Evolutionary conservation across 2,113 vertebrate genomes (phyloP).

Genomic region (Pangasianodon hypophthalmus): DNA sequence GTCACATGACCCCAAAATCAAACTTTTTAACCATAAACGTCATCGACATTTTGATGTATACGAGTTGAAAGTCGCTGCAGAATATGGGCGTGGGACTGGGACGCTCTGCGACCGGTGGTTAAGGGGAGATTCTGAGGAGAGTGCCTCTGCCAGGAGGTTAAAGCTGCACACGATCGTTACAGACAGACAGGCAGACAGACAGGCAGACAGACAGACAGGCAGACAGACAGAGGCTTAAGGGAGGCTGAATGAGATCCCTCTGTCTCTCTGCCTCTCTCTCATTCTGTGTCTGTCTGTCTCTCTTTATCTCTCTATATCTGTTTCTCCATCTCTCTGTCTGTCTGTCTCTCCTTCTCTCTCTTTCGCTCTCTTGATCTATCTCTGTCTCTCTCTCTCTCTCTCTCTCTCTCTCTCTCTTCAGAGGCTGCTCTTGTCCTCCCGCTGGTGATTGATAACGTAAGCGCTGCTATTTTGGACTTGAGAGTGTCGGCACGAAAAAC

Average conservation of each 20-base stretch:
- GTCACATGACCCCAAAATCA: background rate
- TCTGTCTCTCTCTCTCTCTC: background rate
- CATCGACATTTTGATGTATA: too few species aligned
- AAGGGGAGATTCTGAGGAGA: background rate
- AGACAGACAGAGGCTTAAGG: background rate
- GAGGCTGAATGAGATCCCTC: background rate
- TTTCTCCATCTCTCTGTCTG: background rate
- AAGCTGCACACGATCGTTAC: background rate
- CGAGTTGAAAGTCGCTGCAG: too few species aligned
- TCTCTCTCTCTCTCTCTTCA: constrained; percentile 22
- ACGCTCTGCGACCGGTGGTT: background rate
- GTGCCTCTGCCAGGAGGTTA: background rate
- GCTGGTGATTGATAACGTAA: constrained; percentile 47
- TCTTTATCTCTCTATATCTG: background rate
- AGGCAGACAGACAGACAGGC: too few species aligned
- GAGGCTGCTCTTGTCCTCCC: constrained; percentile 34
- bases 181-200: background rate
- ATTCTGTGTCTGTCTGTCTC: background rate
- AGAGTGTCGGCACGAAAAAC: constrained; percentile 40
- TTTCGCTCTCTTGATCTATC: background rate
- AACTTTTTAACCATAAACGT: too few species aligned
- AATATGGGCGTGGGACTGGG: too few species aligned
- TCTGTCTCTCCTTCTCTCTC: background rate
- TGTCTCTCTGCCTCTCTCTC: background rate
- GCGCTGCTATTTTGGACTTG: constrained; percentile 53